Conservation (phyloP, 2,113 vertebrate species). For the Eublepharis macularius region DNA sequence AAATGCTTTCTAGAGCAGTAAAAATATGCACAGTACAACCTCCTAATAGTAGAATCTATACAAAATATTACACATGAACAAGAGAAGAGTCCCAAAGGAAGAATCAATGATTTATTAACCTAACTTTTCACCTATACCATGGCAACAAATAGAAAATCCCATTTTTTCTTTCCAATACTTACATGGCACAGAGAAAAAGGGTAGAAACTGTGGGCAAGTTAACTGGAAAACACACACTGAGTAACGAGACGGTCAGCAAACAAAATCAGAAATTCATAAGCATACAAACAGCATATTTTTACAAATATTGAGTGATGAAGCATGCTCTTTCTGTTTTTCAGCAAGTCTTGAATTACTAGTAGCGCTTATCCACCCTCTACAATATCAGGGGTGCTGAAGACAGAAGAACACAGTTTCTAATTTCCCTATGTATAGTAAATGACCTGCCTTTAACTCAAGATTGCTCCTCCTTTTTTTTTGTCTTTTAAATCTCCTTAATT, state of each 20-base stretch:
- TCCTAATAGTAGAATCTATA: constrained; percentile 74
- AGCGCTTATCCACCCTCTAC: background rate
- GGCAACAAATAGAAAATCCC: constrained; percentile 58
- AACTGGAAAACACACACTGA: constrained; percentile 23
- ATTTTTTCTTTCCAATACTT: constrained; percentile 53
- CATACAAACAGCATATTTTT: constrained; percentile 35
- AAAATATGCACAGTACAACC: constrained; percentile 76
- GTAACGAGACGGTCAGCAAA: background rate
- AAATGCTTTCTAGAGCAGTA: constrained; percentile 77
- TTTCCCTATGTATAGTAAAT: background rate
- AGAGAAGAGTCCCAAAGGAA: constrained; percentile 66
- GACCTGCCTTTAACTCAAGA: background rate
- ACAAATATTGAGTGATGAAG: background rate
- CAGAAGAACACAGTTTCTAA: background rate
- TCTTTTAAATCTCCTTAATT: background rate
- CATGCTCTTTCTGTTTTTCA: background rate
- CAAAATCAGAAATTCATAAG: constrained; percentile 40
- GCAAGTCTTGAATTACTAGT: background rate
- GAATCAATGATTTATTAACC: constrained; percentile 64
- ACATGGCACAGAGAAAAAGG: constrained; percentile 47
- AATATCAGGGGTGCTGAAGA: background rate
- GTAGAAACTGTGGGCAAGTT: background rate
- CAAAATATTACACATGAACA: constrained; percentile 78
- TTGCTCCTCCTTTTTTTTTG: background rate
- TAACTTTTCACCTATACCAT: constrained; percentile 71